These are phyloP conservation scores for Zaprionus taronus DNA, from an alignment of 1,140 invertebrate species.

Conservation along the genomic window DNA sequence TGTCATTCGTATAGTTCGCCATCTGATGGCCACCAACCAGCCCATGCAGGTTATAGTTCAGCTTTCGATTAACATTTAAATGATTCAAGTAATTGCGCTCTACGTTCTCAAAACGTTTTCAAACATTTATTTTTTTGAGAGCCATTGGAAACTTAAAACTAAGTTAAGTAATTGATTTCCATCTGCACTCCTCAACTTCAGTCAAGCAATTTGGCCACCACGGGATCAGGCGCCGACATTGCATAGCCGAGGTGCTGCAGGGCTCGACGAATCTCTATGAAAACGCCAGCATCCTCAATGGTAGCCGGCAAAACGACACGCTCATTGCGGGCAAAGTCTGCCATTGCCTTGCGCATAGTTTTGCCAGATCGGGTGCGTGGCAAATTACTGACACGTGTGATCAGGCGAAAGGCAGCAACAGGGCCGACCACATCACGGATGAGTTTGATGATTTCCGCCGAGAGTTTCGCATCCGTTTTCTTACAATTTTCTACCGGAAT, in stretches of 20 bases:
- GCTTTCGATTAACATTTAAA: conserved; percentile 71
- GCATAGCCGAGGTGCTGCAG: conserved; percentile 91
- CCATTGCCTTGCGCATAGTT: conserved; percentile 93
- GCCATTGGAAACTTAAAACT: conserved; percentile 26
- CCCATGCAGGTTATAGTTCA: conserved; percentile 37
- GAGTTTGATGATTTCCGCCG: conserved; percentile 88
- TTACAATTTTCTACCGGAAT: conserved; percentile 87
- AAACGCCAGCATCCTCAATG: conserved; percentile 94
- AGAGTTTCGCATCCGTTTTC: conserved; percentile 87
- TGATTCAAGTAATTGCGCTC: conserved; percentile 42
- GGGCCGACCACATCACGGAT: conserved; percentile 94
- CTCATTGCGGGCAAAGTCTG: conserved; percentile 92
- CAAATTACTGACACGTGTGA: conserved; percentile 90
- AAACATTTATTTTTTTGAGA: conserved; percentile 11
- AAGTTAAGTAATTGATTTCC: conserved; percentile 6
- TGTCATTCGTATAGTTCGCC: conserved; percentile 46
- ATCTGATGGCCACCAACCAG: background rate
- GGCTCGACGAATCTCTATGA: conserved; percentile 88
- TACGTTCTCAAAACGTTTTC: conserved; percentile 19
- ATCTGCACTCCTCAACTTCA: conserved; percentile 27
- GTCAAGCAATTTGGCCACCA: conserved; percentile 67
- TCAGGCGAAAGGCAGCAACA: conserved; percentile 93
- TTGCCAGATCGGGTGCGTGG: conserved; percentile 93
- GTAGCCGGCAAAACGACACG: conserved; percentile 92
- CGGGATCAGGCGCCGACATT: conserved; percentile 89